Evolutionary conservation across 2,888 invertebrate genomes (phyloP).

Genomic region (Diabrotica balteata): DNA sequence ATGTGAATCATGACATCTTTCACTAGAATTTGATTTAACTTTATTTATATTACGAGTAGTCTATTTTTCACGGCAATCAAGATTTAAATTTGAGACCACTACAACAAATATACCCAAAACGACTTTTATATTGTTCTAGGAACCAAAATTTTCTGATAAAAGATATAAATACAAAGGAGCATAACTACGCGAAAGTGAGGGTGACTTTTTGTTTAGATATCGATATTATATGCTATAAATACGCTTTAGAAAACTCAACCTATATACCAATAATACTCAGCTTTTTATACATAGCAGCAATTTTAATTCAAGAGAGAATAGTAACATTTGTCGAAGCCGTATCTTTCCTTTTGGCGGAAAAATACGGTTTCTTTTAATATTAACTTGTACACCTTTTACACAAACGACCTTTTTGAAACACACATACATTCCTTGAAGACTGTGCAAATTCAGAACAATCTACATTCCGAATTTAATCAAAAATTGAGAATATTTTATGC

Average conservation of each 20-base stretch:
- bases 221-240: slow-evolving; percentile 2
- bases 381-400: neutral
- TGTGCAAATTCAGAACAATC: slow-evolving; percentile 30
- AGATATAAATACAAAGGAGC: no score
- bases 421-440: slow-evolving; percentile 9
- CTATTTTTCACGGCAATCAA: no score
- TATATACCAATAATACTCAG: slow-evolving; percentile 24
- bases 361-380: slow-evolving; percentile 11
- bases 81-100: no score
- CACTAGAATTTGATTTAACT: no score
- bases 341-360: neutral
- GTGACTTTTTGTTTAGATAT: no score
- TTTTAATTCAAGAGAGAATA: neutral
- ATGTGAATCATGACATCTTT: no score
- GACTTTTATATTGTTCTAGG: no score
- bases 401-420: neutral
- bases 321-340: neutral
- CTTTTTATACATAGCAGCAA: slow-evolving; percentile 22
- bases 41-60: no score
- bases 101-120: no score
- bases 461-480: slow-evolving; percentile 33
- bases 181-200: no score
- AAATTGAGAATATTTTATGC: slow-evolving; percentile 3
- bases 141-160: no score
- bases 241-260: slow-evolving; percentile 11